phyloP scores from a whole-genome alignment of 2,113 vertebrate genomes.

The Gymnorhina tibicen region DNA sequence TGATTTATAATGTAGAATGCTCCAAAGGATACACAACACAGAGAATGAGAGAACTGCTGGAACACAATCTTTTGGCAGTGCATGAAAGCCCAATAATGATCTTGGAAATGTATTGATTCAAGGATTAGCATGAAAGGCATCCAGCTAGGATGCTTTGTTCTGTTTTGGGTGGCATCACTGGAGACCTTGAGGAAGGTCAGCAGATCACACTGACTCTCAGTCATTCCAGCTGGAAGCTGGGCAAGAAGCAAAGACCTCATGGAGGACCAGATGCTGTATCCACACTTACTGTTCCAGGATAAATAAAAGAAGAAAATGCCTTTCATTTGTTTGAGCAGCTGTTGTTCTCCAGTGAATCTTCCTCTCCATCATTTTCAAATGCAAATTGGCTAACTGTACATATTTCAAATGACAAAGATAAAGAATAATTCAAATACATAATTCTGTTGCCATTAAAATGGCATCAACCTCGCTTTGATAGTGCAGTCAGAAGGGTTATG shows the following conservation, averaged over 20 bases:
- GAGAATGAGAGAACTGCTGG: neutral
- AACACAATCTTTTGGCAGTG: conserved; percentile 24
- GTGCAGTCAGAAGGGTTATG: neutral
- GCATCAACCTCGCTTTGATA: neutral
- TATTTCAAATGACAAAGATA: neutral
- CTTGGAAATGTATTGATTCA: neutral
- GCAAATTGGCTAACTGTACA: neutral
- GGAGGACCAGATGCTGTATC: conserved; percentile 1
- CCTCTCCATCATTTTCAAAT: neutral
- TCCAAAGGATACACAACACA: neutral
- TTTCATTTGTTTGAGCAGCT: conserved; percentile 29
- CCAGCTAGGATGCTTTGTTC: conserved; percentile 22
- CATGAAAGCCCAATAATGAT: conserved; percentile 7
- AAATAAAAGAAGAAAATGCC: conserved; percentile 35
- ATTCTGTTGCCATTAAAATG: neutral
- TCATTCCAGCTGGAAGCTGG: conserved; percentile 21
- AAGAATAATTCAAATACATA: neutral
- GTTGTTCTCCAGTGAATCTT: neutral
- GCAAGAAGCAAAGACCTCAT: neutral
- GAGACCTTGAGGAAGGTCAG: conserved; percentile 19
- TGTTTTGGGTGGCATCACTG: conserved; percentile 17
- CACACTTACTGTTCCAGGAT: neutral
- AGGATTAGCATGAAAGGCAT: conserved; percentile 20
- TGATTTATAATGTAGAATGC: neutral
- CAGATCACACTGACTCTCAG: neutral